A percentile compares a stretch with the other conserved stretches of the same genome.
phyloP scores from a whole-genome alignment of 2,113 vertebrate species.

The Reinhardtius hippoglossoides region DNA sequence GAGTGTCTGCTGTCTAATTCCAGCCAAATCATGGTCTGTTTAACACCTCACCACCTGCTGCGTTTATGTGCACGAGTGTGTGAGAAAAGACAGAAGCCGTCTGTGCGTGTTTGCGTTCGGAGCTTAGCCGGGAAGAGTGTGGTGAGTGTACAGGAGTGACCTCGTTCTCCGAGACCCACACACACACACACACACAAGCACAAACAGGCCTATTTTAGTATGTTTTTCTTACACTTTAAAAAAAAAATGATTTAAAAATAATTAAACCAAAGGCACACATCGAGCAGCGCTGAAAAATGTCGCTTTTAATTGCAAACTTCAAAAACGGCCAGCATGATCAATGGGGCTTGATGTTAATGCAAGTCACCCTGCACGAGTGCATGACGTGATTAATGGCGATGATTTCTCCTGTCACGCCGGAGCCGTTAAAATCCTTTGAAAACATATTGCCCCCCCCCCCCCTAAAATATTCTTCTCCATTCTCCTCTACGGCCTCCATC shows the following conservation, averaged over 20 bases:
- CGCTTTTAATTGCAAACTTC: constrained; percentile 28
- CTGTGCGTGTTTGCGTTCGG: constrained; percentile 6
- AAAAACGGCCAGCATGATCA: constrained; percentile 9
- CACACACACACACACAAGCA: not conserved
- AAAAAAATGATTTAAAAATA: no score
- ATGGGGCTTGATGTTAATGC: constrained; percentile 30
- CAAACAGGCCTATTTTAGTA: not conserved
- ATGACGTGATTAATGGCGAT: constrained; percentile 48
- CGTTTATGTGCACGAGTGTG: constrained; percentile 35
- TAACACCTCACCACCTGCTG: constrained; percentile 71
- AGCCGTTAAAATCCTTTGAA: constrained; percentile 39
- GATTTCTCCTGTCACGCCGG: constrained; percentile 40
- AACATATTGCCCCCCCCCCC: constrained; percentile 32
- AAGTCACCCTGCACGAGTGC: constrained; percentile 36
- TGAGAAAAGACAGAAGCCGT: constrained; percentile 8
- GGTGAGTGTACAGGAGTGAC: constrained; percentile 5
- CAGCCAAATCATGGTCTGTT: constrained; percentile 72
- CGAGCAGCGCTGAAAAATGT: constrained; percentile 6
- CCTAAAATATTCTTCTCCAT: constrained; percentile 36
- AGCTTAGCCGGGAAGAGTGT: constrained; percentile 1
- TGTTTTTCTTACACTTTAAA: not conserved
- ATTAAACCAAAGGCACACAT: not conserved
- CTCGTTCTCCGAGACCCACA: constrained; percentile 24
- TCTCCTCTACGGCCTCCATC: constrained; percentile 41
- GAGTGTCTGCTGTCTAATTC: constrained; percentile 59